Evolutionary conservation across 1,140 invertebrate genomes (phyloP).

Genomic region (Cotesia glomerata): DNA sequence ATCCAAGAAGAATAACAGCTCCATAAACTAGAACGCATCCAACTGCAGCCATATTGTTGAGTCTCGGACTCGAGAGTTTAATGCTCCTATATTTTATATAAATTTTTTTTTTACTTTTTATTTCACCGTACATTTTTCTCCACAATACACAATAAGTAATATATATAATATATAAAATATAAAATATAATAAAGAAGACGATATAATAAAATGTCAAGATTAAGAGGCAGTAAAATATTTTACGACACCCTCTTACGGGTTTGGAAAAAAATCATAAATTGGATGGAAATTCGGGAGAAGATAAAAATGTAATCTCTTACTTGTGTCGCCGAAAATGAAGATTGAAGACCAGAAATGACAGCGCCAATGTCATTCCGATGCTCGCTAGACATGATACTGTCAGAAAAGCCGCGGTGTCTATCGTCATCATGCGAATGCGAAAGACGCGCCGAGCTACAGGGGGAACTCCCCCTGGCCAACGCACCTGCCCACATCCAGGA

Average conservation of each 20-base stretch:
- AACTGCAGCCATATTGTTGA: constrained; percentile 95
- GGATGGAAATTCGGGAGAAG: too few species aligned
- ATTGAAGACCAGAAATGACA: constrained; percentile 85
- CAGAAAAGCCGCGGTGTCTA: constrained; percentile 77
- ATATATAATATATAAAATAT: too few species aligned
- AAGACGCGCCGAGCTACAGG: constrained; percentile 76
- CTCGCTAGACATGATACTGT: constrained; percentile 73
- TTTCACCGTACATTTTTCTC: background rate
- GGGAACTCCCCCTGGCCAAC: constrained; percentile 78
- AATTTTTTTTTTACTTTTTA: constrained; percentile 11
- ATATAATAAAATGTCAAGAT: too few species aligned
- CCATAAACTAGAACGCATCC: constrained; percentile 93
- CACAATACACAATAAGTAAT: too few species aligned
- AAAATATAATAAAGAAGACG: too few species aligned
- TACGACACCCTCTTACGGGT: too few species aligned
- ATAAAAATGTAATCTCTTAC: constrained; percentile 63
- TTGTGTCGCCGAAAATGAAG: constrained; percentile 85
- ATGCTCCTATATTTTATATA: constrained; percentile 66
- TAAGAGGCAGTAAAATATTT: too few species aligned
- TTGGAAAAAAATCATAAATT: too few species aligned
- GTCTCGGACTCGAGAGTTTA: constrained; percentile 94
- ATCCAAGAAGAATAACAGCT: constrained; percentile 88
- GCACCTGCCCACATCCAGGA: constrained; percentile 70
- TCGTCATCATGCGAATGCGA: constrained; percentile 71
- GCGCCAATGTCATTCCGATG: constrained; percentile 77